Percentiles rank a stretch among this genome's conserved stretches.
Conservation (phyloP, 1,140 invertebrate species). For the Zaprionus tsacasi region DNA sequence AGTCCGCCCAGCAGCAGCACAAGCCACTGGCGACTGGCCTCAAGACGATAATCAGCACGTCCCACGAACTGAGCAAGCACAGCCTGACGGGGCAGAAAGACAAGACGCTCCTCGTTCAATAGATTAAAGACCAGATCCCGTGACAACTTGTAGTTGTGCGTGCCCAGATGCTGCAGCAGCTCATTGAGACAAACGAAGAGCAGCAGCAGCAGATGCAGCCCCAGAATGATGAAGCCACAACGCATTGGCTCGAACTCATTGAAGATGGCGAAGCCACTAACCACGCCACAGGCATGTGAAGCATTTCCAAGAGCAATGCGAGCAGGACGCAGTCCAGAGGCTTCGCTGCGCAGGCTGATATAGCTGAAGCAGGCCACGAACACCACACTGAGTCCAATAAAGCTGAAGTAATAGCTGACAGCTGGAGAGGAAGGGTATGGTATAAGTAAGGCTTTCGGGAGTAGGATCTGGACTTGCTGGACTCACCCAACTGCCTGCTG, state of each 20-base stretch:
- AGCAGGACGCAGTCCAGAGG: conserved; percentile 57
- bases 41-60: conserved; percentile 56
- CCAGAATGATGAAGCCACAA: conserved; percentile 57
- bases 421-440: conserved; percentile 29
- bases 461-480: too few relatives aligned
- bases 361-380: conserved; percentile 71
- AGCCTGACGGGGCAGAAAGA: conserved; percentile 64
- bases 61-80: conserved; percentile 70
- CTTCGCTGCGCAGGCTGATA: conserved; percentile 65
- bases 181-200: conserved; percentile 66
- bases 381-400: conserved; percentile 64
- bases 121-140: conserved; percentile 74
- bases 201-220: conserved; percentile 55
- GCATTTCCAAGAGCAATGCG: conserved; percentile 69
- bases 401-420: conserved; percentile 76
- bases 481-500: conserved; percentile 72
- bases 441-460: too few relatives aligned
- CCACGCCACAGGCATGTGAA: conserved; percentile 56
- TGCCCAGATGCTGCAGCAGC: conserved; percentile 64
- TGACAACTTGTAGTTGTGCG: conserved; percentile 70
- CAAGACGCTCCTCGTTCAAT: conserved; percentile 70
- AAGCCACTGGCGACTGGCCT: conserved; percentile 65
- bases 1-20: conserved; percentile 55
- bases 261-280: conserved; percentile 67
- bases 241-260: conserved; percentile 73